Percentiles rank a stretch among this genome's conserved stretches.
Conservation (phyloP, 2,113 vertebrate species). For the Siphamia tubifer region DNA sequence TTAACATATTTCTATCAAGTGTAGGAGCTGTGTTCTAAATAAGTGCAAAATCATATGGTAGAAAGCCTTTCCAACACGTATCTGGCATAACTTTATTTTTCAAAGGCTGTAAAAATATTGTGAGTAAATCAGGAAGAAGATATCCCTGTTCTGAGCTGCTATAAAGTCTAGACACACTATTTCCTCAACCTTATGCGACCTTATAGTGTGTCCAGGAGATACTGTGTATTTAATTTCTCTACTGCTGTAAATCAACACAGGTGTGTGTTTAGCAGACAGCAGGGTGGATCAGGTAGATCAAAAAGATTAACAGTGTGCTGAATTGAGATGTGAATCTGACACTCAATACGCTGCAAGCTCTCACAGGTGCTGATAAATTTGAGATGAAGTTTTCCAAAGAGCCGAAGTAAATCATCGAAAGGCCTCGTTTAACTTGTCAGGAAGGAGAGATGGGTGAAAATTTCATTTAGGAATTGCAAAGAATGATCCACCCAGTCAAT, state of each 20-base stretch:
- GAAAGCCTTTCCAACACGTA: constrained; percentile 38
- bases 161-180: constrained; percentile 46
- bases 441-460: background rate
- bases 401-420: background rate
- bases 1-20: constrained; percentile 39
- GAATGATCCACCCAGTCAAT: background rate
- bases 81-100: constrained; percentile 46
- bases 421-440: background rate
- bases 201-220: constrained; percentile 31
- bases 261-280: constrained; percentile 38
- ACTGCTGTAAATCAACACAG: constrained; percentile 44
- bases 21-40: constrained; percentile 16
- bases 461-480: background rate
- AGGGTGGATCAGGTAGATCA: constrained; percentile 40
- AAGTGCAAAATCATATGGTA: constrained; percentile 51
- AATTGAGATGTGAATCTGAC: constrained; percentile 27
- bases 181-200: constrained; percentile 49
- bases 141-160: constrained; percentile 24
- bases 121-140: constrained; percentile 59
- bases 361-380: constrained; percentile 12
- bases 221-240: constrained; percentile 23
- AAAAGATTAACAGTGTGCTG: constrained; percentile 35
- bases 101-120: constrained; percentile 41
- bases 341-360: constrained; percentile 4
- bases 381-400: constrained; percentile 5